Conservation (phyloP, 1,140 invertebrate genomes). For the Hetaerina americana region DNA sequence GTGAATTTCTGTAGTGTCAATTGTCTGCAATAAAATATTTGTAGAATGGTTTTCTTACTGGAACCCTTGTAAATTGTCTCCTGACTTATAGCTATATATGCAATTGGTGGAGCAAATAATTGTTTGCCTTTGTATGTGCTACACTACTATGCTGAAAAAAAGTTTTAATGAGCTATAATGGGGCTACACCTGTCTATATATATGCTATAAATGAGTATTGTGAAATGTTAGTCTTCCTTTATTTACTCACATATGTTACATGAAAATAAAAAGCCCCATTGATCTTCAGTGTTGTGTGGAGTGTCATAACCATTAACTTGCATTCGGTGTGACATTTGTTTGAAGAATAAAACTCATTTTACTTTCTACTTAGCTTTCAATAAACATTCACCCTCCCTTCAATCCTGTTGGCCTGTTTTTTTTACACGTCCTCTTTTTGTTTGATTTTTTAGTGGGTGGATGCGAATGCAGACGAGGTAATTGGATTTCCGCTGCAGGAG, state of each 20-base stretch:
- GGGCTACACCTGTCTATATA: too few species aligned
- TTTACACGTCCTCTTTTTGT: slow-evolving; percentile 20
- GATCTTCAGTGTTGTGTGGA: background rate
- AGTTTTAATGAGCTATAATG: background rate
- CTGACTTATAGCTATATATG: background rate
- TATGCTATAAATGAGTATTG: background rate
- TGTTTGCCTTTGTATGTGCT: background rate
- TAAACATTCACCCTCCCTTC: background rate
- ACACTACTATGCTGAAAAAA: background rate
- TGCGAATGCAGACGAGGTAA: slow-evolving; percentile 49
- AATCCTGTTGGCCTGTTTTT: background rate
- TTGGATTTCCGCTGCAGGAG: slow-evolving; percentile 17
- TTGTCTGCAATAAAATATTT: background rate
- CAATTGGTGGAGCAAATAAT: background rate
- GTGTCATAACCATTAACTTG: slow-evolving; percentile 2
- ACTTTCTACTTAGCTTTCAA: background rate
- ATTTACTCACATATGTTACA: background rate
- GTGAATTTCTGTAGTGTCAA: background rate
- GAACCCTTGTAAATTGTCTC: background rate
- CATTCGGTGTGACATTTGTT: background rate
- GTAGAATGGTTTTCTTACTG: background rate
- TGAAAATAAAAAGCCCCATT: background rate
- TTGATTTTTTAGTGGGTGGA: slow-evolving; percentile 45
- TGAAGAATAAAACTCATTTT: background rate
- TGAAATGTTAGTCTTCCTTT: background rate